A percentile compares a stretch with the other conserved stretches of the same genome.
Evolutionary conservation across 2,888 invertebrate genomes (phyloP).

Genomic region (Chrysodeixis includens): DNA sequence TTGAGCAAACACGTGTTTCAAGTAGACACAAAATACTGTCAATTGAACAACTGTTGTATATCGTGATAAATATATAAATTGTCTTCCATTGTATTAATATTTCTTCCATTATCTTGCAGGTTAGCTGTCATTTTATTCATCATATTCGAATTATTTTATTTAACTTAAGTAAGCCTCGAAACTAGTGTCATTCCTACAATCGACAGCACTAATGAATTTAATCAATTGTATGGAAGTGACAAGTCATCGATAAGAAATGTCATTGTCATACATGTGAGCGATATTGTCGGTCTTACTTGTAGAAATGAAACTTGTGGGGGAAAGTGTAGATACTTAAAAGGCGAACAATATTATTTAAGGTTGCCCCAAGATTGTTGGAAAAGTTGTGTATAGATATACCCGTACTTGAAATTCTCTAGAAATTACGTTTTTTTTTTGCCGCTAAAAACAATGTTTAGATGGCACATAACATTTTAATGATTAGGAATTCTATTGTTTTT

Average conservation of each 20-base stretch:
- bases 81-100: conserved; percentile 49
- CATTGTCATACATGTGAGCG: too few relatives aligned
- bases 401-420: neutral
- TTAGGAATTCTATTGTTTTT: neutral
- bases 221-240: too few relatives aligned
- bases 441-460: neutral
- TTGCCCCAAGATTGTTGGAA: neutral
- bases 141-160: conserved; percentile 6
- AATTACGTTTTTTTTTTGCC: neutral
- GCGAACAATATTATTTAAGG: conserved; percentile 11
- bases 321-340: conserved; percentile 10
- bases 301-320: too few relatives aligned
- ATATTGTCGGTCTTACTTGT: too few relatives aligned
- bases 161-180: neutral
- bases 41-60: conserved; percentile 33
- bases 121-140: neutral
- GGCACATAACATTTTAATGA: neutral
- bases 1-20: neutral
- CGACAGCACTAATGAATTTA: too few relatives aligned
- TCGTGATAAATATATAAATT: conserved; percentile 43
- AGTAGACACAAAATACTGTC: conserved; percentile 29
- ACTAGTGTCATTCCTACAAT: too few relatives aligned
- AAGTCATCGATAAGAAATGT: too few relatives aligned
- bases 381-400: neutral
- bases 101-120: conserved; percentile 20